phyloP scores from a whole-genome alignment of 1,140 invertebrate species.

The Bathynomus jamesi region DNA sequence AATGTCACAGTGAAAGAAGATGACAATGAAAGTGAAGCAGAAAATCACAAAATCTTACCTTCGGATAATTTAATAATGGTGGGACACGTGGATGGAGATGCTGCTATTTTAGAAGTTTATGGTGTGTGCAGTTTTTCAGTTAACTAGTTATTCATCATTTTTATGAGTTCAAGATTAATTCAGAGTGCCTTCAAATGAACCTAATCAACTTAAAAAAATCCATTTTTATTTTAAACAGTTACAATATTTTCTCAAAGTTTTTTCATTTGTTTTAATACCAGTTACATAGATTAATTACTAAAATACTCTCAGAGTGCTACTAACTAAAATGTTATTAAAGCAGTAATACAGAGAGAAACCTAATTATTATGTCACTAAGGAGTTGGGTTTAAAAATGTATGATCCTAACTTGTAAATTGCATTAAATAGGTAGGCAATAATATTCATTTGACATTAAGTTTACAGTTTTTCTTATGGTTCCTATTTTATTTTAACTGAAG shows the following conservation, averaged over 20 bases:
- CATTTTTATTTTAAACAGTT: neutral
- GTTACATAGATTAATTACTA: slow-evolving; percentile 1
- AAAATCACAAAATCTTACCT: slow-evolving; percentile 82
- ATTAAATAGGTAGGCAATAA: neutral
- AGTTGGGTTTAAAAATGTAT: too few species aligned
- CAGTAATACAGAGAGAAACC: too few species aligned
- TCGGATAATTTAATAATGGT: slow-evolving; percentile 83
- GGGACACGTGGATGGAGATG: slow-evolving; percentile 77
- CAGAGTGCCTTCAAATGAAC: neutral
- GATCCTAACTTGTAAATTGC: too few species aligned
- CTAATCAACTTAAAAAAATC: neutral
- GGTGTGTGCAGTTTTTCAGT: slow-evolving; percentile 46
- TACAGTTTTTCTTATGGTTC: too few species aligned
- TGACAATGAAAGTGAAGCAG: slow-evolving; percentile 62
- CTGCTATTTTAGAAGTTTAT: slow-evolving; percentile 76
- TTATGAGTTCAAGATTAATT: slow-evolving; percentile 2
- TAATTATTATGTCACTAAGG: too few species aligned
- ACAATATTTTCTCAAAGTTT: neutral
- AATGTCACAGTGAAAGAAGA: slow-evolving; percentile 50
- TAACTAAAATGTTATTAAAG: too few species aligned
- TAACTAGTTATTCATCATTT: neutral
- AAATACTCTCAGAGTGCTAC: neutral
- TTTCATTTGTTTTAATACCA: neutral
- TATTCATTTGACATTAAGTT: too few species aligned
- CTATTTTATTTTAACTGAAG: too few species aligned